These are phyloP conservation scores for Macaria notata DNA, from an alignment of 2,888 invertebrate genomes.

Conservation along the genomic window DNA sequence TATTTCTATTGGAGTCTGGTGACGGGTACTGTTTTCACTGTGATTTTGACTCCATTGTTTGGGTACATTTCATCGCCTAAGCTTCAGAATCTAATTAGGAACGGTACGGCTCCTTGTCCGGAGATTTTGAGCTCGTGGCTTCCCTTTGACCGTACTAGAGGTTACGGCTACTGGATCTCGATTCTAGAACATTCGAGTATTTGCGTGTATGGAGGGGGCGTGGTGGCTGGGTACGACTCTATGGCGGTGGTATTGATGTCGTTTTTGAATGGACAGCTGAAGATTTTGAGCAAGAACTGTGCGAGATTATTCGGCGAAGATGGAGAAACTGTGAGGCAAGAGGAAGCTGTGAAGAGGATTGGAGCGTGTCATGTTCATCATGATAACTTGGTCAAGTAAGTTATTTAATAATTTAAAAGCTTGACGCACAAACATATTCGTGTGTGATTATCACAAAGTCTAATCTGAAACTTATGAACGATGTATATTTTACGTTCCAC, in stretches of 20 bases:
- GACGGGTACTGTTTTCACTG: constrained; percentile 54
- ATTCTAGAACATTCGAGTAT: constrained; percentile 51
- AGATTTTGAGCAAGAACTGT: constrained; percentile 57
- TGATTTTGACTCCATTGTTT: constrained; percentile 57
- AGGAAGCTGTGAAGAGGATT: constrained; percentile 48
- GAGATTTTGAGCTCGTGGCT: constrained; percentile 71
- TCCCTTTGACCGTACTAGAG: constrained; percentile 58
- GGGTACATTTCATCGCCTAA: constrained; percentile 47
- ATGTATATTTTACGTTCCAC: too few relatives aligned
- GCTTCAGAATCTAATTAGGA: constrained; percentile 39
- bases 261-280: constrained; percentile 67
- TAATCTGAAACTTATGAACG: too few relatives aligned
- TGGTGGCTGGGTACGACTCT: constrained; percentile 67
- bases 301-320: constrained; percentile 50
- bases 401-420: constrained; percentile 12
- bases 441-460: too few relatives aligned
- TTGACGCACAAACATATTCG: too few relatives aligned
- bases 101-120: constrained; percentile 55
- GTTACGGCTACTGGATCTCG: constrained; percentile 55
- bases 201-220: constrained; percentile 65
- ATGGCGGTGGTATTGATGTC: constrained; percentile 66
- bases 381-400: constrained; percentile 55
- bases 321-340: constrained; percentile 33
- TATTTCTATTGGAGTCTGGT: constrained; percentile 62
- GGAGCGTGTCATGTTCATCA: constrained; percentile 60